Conservation (phyloP, 2,113 vertebrate genomes). For the Puma concolor region DNA sequence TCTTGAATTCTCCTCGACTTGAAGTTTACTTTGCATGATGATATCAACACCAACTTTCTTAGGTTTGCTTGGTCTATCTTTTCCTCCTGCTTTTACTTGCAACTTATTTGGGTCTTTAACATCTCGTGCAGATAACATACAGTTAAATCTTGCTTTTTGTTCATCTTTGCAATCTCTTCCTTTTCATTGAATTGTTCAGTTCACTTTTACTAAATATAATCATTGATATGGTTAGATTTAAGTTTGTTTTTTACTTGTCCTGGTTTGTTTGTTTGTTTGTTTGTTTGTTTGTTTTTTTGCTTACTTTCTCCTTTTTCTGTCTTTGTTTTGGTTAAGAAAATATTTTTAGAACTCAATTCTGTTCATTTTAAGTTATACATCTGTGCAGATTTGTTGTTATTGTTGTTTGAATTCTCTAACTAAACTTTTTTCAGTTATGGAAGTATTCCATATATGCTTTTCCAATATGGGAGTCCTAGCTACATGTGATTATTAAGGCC, state of each 20-base stretch:
- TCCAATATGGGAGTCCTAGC: neutral
- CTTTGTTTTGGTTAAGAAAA: neutral
- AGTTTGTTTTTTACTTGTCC: neutral
- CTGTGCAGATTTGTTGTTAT: neutral
- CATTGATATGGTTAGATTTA: neutral
- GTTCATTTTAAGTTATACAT: neutral
- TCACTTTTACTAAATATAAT: slow-evolving; percentile 17
- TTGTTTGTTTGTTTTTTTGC: neutral
- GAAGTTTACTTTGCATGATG: neutral
- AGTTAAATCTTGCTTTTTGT: neutral
- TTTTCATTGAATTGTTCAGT: neutral
- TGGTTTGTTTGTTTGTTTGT: neutral
- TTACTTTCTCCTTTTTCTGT: neutral
- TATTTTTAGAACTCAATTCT: neutral
- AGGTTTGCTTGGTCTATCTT: neutral
- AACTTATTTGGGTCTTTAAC: neutral
- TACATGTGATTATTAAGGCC: neutral
- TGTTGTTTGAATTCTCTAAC: neutral
- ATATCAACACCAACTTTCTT: neutral
- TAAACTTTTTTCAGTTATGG: neutral
- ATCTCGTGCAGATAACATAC: neutral
- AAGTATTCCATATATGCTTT: neutral
- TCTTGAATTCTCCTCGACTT: neutral
- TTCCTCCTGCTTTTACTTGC: neutral
- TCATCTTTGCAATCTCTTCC: neutral